phyloP scores from a whole-genome alignment of 2,888 invertebrate genomes.

The Argyra leucocephala region DNA sequence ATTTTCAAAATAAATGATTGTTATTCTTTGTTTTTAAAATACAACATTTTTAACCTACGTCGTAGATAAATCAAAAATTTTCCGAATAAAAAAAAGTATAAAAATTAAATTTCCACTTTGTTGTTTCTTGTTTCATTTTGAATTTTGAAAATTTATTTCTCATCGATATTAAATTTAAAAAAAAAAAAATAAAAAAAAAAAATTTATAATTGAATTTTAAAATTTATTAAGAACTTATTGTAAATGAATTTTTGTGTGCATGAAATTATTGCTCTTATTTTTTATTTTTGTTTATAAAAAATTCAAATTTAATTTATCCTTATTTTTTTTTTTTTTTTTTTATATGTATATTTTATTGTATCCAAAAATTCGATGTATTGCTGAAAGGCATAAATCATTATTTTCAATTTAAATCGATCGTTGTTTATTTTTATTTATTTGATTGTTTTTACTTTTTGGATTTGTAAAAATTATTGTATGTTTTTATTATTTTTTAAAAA shows the following conservation, averaged over 20 bases:
- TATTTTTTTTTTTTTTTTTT: not conserved
- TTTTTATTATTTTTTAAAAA: too few relatives aligned
- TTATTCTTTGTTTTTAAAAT: too few relatives aligned
- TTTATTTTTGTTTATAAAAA: not conserved
- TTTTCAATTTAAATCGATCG: not conserved
- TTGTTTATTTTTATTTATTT: not conserved
- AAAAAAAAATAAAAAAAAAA: too few relatives aligned
- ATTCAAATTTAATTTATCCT: not conserved
- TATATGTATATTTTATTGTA: not conserved
- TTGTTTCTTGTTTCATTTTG: not conserved
- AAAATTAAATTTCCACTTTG: too few relatives aligned
- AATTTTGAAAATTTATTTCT: not conserved
- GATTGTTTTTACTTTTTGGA: too few relatives aligned
- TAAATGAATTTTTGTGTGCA: not conserved
- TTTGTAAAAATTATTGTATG: too few relatives aligned
- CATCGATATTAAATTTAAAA: not conserved
- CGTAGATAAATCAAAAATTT: too few relatives aligned
- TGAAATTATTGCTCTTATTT: not conserved
- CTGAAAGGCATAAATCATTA: conserved; percentile 1
- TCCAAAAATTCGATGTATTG: not conserved
- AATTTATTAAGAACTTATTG: not conserved
- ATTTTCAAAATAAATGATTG: too few relatives aligned
- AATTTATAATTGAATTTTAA: conserved; percentile 2
- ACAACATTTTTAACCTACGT: too few relatives aligned
- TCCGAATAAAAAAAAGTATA: too few relatives aligned